Conservation (phyloP, 1,140 invertebrate genomes). For the Penaeus chinensis region DNA sequence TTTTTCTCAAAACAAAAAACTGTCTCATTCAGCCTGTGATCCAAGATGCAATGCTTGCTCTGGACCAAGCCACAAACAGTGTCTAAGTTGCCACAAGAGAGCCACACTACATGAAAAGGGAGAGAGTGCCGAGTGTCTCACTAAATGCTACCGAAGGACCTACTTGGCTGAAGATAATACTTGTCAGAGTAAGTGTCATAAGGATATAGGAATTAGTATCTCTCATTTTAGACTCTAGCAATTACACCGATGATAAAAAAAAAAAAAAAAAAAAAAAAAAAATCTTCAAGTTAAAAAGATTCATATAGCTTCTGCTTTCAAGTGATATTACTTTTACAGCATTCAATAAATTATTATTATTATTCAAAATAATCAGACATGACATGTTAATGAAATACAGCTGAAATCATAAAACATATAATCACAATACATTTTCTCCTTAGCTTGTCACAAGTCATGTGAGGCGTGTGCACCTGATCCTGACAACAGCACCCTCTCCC, state of each 20-base stretch:
- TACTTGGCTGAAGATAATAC: conserved; percentile 46
- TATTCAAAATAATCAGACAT: neutral
- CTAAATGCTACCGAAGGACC: conserved; percentile 49
- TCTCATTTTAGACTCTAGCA: too few relatives aligned
- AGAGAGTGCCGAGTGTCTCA: conserved; percentile 46
- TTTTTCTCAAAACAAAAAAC: neutral
- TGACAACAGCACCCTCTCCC: conserved; percentile 10
- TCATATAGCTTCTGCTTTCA: too few relatives aligned
- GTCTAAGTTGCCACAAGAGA: conserved; percentile 45
- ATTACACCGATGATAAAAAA: neutral
- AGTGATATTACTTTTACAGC: too few relatives aligned
- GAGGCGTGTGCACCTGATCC: conserved; percentile 5
- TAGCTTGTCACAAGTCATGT: conserved; percentile 24
- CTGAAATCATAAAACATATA: neutral
- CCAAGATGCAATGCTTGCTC: conserved; percentile 57
- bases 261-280: neutral
- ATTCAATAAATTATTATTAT: neutral
- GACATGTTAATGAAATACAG: neutral
- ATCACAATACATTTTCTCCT: neutral
- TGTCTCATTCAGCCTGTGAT: conserved; percentile 52
- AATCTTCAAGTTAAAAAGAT: too few relatives aligned
- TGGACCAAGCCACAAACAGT: conserved; percentile 37
- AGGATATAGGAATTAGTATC: neutral
- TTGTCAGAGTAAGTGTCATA: conserved; percentile 44
- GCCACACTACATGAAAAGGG: conserved; percentile 48